A percentile compares a stretch with the other conserved stretches of the same genome.
These are phyloP conservation scores for Proisotoma minuta DNA, from an alignment of 2,888 invertebrate genomes.

Conservation along the genomic window DNA sequence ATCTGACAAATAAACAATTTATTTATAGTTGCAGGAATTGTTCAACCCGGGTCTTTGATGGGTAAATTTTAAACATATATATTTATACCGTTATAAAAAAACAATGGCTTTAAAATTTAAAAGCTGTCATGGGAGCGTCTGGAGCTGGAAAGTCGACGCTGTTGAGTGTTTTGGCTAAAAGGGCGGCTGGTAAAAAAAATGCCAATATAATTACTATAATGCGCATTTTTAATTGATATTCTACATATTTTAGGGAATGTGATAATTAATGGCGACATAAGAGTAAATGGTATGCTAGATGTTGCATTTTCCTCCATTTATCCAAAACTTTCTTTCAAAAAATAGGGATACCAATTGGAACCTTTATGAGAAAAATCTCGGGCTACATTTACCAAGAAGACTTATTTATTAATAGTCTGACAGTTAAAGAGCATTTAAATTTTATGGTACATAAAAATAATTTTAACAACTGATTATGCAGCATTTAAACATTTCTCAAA, in stretches of 20 bases:
- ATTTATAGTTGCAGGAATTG: slow-evolving; percentile 68
- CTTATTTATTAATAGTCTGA: slow-evolving; percentile 76
- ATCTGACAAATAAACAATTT: slow-evolving; percentile 4
- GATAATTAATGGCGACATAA: slow-evolving; percentile 70
- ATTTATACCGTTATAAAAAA: neutral
- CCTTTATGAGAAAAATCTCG: slow-evolving; percentile 72
- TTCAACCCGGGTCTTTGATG: slow-evolving; percentile 73
- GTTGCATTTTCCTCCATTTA: neutral
- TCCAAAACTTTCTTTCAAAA: too few species aligned
- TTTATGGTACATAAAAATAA: slow-evolving; percentile 65
- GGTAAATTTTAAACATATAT: slow-evolving; percentile 53
- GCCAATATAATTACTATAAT: slow-evolving; percentile 11
- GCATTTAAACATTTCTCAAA: too few species aligned
- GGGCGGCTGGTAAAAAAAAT: slow-evolving; percentile 62
- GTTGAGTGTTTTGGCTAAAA: slow-evolving; percentile 75
- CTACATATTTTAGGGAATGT: slow-evolving; percentile 58
- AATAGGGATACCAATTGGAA: slow-evolving; percentile 57
- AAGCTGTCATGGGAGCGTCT: slow-evolving; percentile 53
- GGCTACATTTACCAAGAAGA: slow-evolving; percentile 92
- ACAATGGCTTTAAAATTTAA: neutral
- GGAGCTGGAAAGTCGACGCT: slow-evolving; percentile 78
- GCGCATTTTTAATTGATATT: slow-evolving; percentile 2
- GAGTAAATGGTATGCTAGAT: slow-evolving; percentile 62
- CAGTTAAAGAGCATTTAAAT: slow-evolving; percentile 78
- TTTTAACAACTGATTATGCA: neutral